Percentiles rank a stretch among this genome's conserved stretches.
Conservation (phyloP, 2,888 invertebrate species). For the Aricia artaxerxes region DNA sequence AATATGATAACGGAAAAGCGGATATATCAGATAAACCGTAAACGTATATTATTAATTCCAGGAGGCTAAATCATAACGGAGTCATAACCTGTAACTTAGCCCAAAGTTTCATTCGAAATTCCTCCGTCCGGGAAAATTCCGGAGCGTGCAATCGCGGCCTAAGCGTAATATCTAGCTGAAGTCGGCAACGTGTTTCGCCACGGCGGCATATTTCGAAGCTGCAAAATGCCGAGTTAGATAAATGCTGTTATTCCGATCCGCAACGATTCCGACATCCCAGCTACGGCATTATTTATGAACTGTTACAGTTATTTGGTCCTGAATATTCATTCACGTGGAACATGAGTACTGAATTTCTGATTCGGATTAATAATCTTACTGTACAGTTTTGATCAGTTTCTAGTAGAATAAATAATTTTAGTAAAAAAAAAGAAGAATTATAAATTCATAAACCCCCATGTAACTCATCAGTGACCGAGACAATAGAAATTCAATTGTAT, state of each 20-base stretch:
- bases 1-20: too few relatives aligned
- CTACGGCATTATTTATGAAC: neutral
- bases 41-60: too few relatives aligned
- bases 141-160: neutral
- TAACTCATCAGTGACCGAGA: too few relatives aligned
- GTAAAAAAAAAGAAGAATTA: too few relatives aligned
- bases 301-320: neutral
- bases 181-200: neutral
- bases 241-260: neutral
- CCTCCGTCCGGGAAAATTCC: neutral
- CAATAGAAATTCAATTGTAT: too few relatives aligned
- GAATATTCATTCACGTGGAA: neutral
- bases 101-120: neutral
- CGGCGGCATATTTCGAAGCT: neutral
- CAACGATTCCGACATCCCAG: neutral
- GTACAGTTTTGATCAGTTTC: too few relatives aligned
- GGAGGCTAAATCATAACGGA: too few relatives aligned
- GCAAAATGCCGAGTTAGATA: constrained; percentile 24
- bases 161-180: neutral
- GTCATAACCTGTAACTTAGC: too few relatives aligned
- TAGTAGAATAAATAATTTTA: too few relatives aligned
- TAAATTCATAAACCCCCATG: too few relatives aligned
- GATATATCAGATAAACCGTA: too few relatives aligned
- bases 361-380: too few relatives aligned
- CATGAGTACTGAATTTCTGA: neutral